Conservation (phyloP, 2,888 invertebrate species). For the Rhamnusium bicolor region DNA sequence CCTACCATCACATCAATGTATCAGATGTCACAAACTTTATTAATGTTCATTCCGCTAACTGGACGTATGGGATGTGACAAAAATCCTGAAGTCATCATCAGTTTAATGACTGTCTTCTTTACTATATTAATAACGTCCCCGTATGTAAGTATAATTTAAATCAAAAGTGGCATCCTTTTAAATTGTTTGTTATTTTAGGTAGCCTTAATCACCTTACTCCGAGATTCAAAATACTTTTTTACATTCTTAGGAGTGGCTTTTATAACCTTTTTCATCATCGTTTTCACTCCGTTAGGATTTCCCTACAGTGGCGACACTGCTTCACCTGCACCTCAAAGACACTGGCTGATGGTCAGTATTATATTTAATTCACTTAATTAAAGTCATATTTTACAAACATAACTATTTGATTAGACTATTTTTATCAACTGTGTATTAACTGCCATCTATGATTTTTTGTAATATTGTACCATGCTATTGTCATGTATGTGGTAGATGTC, state of each 20-base stretch:
- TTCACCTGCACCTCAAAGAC: slow-evolving; percentile 80
- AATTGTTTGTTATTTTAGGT: slow-evolving; percentile 52
- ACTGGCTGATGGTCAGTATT: slow-evolving; percentile 67
- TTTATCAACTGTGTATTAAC: no score
- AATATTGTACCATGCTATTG: no score
- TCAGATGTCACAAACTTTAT: slow-evolving; percentile 53
- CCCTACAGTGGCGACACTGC: slow-evolving; percentile 78
- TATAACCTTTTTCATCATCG: slow-evolving; percentile 69
- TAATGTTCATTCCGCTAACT: slow-evolving; percentile 68
- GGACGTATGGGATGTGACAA: slow-evolving; percentile 70
- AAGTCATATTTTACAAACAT: not conserved
- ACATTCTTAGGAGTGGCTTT: slow-evolving; percentile 56
- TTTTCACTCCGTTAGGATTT: slow-evolving; percentile 79
- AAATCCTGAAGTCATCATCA: slow-evolving; percentile 72
- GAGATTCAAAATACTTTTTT: slow-evolving; percentile 57
- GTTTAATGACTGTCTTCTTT: slow-evolving; percentile 65
- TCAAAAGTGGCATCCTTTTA: not conserved
- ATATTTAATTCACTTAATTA: slow-evolving; percentile 12
- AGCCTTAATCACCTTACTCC: slow-evolving; percentile 59
- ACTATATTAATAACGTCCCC: slow-evolving; percentile 68
- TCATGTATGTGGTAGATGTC: no score
- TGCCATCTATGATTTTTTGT: no score
- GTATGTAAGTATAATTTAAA: slow-evolving; percentile 62
- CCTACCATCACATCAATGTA: slow-evolving; percentile 63
- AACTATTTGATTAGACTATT: no score